A percentile compares a stretch with the other conserved stretches of the same genome.
These are phyloP conservation scores for Crenuchus spilurus DNA, from an alignment of 2,797 vertebrate species.

Conservation along the genomic window DNA sequence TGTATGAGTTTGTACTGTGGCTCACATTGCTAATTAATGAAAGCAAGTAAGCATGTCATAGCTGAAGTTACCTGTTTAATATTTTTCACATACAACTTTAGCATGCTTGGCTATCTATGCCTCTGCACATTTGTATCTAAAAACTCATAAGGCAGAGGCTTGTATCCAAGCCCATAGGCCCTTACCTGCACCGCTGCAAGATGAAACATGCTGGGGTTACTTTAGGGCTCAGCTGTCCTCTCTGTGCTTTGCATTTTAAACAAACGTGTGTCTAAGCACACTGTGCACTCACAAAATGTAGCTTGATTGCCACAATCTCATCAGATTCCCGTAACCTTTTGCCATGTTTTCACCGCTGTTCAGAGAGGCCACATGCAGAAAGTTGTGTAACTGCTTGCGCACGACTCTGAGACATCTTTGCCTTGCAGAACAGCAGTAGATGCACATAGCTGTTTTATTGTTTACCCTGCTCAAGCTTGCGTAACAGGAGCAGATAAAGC, in stretches of 20 bases:
- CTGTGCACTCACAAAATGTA: neutral
- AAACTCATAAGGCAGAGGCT: neutral
- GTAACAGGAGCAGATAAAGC: conserved; percentile 31
- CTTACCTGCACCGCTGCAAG: conserved; percentile 38
- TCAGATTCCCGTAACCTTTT: conserved; percentile 1
- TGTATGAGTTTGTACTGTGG: too few relatives aligned
- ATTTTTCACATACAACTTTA: neutral
- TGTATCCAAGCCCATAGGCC: conserved; percentile 3
- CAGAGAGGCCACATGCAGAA: too few relatives aligned
- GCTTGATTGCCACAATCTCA: neutral
- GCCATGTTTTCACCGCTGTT: too few relatives aligned
- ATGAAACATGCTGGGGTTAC: conserved; percentile 40
- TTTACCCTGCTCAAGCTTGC: conserved; percentile 29
- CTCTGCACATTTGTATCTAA: neutral
- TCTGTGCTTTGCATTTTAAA: conserved; percentile 42
- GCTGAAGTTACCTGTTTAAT: too few relatives aligned
- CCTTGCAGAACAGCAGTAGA: neutral
- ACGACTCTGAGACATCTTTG: neutral
- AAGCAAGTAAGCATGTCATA: neutral
- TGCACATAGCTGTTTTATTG: neutral
- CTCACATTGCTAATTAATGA: too few relatives aligned
- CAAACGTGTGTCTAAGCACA: conserved; percentile 22
- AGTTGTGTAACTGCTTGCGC: conserved; percentile 11
- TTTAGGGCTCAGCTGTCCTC: neutral
- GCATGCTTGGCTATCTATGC: neutral